Evolutionary conservation across 2,888 invertebrate species (phyloP).

Genomic region (Acanthopleura granulata): DNA sequence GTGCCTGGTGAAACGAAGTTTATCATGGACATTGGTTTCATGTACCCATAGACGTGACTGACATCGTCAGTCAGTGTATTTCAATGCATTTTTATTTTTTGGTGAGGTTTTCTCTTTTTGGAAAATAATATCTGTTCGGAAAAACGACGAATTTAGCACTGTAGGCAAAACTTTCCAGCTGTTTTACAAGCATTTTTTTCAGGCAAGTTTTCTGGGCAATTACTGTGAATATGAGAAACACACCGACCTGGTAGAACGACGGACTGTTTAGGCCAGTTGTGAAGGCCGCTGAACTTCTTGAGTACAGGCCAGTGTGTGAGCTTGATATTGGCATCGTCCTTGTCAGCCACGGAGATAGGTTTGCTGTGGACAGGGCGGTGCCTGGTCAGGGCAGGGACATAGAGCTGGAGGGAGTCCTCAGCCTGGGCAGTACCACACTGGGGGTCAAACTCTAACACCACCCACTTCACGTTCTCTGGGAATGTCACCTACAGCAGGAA

Average conservation of each 20-base stretch:
- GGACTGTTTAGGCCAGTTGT: constrained; percentile 85
- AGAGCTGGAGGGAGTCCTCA: constrained; percentile 82
- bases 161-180: too few species aligned
- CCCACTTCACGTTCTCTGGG: constrained; percentile 89
- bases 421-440: constrained; percentile 92
- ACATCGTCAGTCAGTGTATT: too few species aligned
- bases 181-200: too few species aligned
- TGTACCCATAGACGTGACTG: too few species aligned
- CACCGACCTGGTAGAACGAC: constrained; percentile 81
- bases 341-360: constrained; percentile 9
- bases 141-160: too few species aligned
- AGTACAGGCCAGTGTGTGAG: constrained; percentile 68
- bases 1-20: too few species aligned
- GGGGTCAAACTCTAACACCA: constrained; percentile 93
- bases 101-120: too few species aligned
- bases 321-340: constrained; percentile 61
- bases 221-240: too few species aligned
- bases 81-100: too few species aligned
- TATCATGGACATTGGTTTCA: too few species aligned
- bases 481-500: constrained; percentile 78
- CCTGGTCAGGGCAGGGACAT: constrained; percentile 61
- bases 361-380: constrained; percentile 23
- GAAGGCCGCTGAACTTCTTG: constrained; percentile 71
- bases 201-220: too few species aligned
- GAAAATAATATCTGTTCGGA: too few species aligned